Evolutionary conservation across 2,797 vertebrate genomes (phyloP).

Genomic region (Chrysocyon brachyurus): DNA sequence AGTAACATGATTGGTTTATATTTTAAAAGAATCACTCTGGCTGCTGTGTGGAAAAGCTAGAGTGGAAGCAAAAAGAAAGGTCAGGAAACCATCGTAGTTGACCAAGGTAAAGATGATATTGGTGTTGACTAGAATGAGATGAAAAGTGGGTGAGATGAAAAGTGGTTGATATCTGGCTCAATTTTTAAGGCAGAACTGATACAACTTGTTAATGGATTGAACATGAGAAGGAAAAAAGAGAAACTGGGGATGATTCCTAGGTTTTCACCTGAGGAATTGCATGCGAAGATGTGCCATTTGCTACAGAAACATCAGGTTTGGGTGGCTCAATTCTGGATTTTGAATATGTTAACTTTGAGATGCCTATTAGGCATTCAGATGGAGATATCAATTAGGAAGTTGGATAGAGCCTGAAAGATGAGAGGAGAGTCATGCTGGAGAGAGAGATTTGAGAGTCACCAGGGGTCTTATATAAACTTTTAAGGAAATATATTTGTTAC

Average conservation of each 20-base stretch:
- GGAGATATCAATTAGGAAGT: not conserved
- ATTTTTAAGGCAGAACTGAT: not conserved
- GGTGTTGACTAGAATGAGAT: not conserved
- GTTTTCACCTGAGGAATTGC: not conserved
- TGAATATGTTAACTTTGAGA: not conserved
- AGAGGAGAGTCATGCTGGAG: not conserved
- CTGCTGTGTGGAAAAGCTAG: not conserved
- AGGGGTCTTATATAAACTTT: not conserved
- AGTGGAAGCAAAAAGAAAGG: not conserved
- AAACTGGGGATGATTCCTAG: not conserved
- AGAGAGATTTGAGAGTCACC: conserved; percentile 16
- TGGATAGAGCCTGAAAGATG: not conserved
- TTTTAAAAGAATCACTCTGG: conserved; percentile 13
- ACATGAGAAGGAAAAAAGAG: not conserved
- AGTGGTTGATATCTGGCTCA: not conserved
- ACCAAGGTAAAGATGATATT: not conserved
- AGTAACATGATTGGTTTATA: not conserved
- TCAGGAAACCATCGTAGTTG: not conserved
- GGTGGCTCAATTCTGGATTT: not conserved
- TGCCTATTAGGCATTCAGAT: not conserved
- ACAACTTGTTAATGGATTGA: not conserved
- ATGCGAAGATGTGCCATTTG: not conserved
- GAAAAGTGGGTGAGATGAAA: not conserved
- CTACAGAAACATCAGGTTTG: not conserved
- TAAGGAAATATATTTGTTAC: conserved; percentile 23